These are phyloP conservation scores for Polyommatus iphigenia DNA, from an alignment of 2,888 invertebrate species.

Conservation along the genomic window DNA sequence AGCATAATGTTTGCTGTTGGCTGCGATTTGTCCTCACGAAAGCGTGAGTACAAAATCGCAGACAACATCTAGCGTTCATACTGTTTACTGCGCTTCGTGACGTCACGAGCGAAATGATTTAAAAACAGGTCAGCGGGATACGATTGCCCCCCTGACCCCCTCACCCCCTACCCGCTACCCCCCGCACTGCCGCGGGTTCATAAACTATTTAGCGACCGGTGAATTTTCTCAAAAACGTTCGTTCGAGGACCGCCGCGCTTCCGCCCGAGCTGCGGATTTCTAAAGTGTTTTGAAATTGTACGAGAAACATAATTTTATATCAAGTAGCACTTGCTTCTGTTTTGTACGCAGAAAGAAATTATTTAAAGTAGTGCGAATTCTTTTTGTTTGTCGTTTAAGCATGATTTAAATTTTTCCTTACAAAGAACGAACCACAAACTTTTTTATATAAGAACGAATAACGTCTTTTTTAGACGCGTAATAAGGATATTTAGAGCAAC, in stretches of 20 bases:
- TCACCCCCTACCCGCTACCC: background rate
- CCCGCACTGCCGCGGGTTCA: background rate
- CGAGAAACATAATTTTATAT: slow-evolving; percentile 5
- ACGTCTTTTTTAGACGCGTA: too few relatives aligned
- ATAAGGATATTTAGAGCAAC: too few relatives aligned
- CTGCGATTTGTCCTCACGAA: background rate
- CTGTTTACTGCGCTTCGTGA: background rate
- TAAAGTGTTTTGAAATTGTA: slow-evolving; percentile 9
- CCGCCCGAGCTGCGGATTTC: background rate
- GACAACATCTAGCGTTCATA: background rate
- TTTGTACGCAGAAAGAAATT: background rate
- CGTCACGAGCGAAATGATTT: slow-evolving; percentile 17
- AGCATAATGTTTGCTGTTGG: background rate
- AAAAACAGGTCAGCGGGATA: slow-evolving; percentile 19
- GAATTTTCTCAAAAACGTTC: slow-evolving; percentile 14
- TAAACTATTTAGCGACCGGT: slow-evolving; percentile 14
- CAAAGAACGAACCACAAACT: too few relatives aligned
- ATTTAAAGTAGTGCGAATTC: background rate
- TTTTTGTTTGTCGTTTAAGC: background rate
- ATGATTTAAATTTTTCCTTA: background rate
- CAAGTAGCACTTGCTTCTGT: background rate
- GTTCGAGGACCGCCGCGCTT: background rate
- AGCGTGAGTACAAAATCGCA: too few relatives aligned
- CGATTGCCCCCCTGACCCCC: background rate
- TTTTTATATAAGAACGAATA: too few relatives aligned